Percentiles rank a stretch among this genome's conserved stretches.
Conservation (phyloP, 2,113 vertebrate genomes). For the Porphyrio hochstetteri region DNA sequence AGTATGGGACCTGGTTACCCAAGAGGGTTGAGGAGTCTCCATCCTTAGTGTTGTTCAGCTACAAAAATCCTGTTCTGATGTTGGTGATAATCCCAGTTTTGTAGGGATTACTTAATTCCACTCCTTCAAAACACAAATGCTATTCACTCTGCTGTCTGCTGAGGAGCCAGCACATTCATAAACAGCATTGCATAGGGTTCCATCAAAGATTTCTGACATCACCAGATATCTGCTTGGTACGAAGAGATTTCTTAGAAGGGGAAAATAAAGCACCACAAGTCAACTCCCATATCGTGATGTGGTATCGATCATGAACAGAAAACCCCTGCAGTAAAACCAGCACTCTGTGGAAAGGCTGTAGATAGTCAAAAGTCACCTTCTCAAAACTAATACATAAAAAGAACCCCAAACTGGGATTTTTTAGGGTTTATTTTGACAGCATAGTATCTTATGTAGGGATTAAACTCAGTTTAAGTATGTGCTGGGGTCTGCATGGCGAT, state of each 20-base stretch:
- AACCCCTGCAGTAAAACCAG: not conserved
- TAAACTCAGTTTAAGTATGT: accelerated
- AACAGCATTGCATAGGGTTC: not conserved
- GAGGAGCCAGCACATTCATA: not conserved
- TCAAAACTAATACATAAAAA: not conserved
- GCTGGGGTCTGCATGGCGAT: not conserved
- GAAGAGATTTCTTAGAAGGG: constrained; percentile 20
- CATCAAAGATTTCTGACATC: constrained; percentile 2
- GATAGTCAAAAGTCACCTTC: not conserved
- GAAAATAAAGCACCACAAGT: not conserved
- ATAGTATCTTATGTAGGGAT: accelerated
- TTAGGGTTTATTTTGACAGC: not conserved
- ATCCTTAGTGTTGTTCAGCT: not conserved
- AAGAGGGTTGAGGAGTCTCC: not conserved
- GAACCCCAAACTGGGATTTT: not conserved
- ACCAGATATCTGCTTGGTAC: not conserved
- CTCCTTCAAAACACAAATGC: not conserved
- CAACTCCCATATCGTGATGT: not conserved
- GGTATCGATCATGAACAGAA: not conserved
- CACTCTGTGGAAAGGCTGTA: not conserved
- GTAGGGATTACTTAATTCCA: not conserved
- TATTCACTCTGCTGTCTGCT: too few species aligned
- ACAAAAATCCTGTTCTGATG: not conserved
- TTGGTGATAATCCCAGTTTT: not conserved
- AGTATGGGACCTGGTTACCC: not conserved